Conservation (phyloP, 2,113 vertebrate genomes). For the Psilopogon haemacephalus region DNA sequence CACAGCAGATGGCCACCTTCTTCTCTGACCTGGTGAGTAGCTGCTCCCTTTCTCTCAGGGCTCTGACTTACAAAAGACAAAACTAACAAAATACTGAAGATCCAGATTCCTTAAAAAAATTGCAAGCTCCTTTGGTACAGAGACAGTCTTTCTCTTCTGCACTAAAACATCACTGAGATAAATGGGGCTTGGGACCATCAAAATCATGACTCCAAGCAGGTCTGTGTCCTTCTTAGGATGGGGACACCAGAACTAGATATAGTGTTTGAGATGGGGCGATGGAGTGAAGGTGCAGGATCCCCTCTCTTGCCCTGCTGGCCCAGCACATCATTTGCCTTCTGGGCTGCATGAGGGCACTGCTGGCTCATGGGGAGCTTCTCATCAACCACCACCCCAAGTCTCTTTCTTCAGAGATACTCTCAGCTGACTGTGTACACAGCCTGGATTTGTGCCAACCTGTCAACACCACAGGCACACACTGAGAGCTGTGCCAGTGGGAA, state of each 20-base stretch:
- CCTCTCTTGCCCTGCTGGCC: too few relatives aligned
- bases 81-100: neutral
- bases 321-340: too few relatives aligned
- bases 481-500: fast-evolving
- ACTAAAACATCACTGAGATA: neutral
- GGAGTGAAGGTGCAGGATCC: too few relatives aligned
- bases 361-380: too few relatives aligned
- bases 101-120: neutral
- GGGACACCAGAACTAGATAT: too few relatives aligned
- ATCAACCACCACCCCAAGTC: too few relatives aligned
- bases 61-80: neutral
- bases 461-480: neutral
- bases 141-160: neutral
- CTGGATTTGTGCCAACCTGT: neutral
- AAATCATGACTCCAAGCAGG: neutral
- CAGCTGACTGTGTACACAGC: too few relatives aligned
- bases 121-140: neutral
- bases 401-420: too few relatives aligned
- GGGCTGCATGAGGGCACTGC: too few relatives aligned
- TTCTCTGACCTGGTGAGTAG: constrained; percentile 62
- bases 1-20: constrained; percentile 16
- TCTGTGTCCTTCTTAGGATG: too few relatives aligned
- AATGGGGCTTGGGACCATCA: neutral
- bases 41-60: neutral
- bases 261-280: too few relatives aligned